Base-by-base conservation (phyloP, 2,888 invertebrate genomes). In the Mimumesa dahlbomi region DNA sequence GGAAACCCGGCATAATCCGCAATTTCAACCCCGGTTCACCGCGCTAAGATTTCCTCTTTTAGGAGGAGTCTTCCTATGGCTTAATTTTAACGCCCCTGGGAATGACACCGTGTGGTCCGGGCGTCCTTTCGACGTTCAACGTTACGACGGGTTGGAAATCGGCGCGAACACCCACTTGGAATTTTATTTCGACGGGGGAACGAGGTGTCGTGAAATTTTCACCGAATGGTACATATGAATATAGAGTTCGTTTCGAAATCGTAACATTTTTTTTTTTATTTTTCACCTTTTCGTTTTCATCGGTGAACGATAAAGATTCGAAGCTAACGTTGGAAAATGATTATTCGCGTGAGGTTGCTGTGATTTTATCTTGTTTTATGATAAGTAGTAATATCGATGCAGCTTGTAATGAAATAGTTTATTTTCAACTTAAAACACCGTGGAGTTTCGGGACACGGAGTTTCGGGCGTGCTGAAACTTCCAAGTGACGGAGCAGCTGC, bases 71-170 rank as follows among this genome's bases (percentile, higher is more conserved):
- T 66, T 59, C 57, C 52, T 48, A 56, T 56, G 72, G 77, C 81
- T 84, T 83, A 82, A 82, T 82, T 79, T 79, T 71, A 82, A 78
- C 79, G 71, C 81, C 53, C 75, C 70, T 71, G 77, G 75, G 73
- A 80, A 75, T 52, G 56, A 53, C 38, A 48, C 18, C 79, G 65
- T 53, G 61, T 75, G 75, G n/a, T 36, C 50, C 36, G 13, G 53
- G 3, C 25, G 4, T 34, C 53, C 22, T 36, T 43, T 46, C 25
- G 22, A 2, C n/a, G n/a, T 21, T 53, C 11, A 11, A 2, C 38
- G 46, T 38, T 11, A 34, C 19, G n/a, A n/a, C n/a, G n/a, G n/a
- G n/a, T n/a, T n/a, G n/a, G n/a, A n/a, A 46, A 22, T 45, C 18
- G 9, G 7, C 36, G 13, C 4, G 11, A 19, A 40, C 19, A 9